Percentiles rank a stretch among this genome's conserved stretches.
Evolutionary conservation across 2,888 invertebrate species (phyloP).

Genomic region (Heliconius aoede): DNA sequence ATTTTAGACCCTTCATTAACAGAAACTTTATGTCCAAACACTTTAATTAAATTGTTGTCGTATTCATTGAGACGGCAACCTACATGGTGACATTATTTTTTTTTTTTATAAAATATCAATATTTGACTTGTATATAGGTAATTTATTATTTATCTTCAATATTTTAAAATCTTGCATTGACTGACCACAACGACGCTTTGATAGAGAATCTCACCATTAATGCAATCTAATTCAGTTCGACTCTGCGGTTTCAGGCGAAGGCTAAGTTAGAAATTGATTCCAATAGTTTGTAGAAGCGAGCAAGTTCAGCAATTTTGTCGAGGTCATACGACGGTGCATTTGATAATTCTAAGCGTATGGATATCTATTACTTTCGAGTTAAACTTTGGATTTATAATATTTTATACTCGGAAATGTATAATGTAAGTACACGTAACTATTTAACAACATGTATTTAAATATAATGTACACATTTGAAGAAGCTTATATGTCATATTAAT

Average conservation of each 20-base stretch:
- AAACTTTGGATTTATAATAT: background rate
- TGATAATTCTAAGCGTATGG: slow-evolving; percentile 40
- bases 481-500: background rate
- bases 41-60: background rate
- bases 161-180: slow-evolving; percentile 10
- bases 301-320: slow-evolving; percentile 50
- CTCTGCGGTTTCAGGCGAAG: slow-evolving; percentile 50
- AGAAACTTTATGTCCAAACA: slow-evolving; percentile 15
- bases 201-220: slow-evolving; percentile 51
- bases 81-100: background rate
- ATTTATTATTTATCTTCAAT: background rate
- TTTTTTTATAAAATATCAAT: background rate
- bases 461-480: background rate
- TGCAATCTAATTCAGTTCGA: slow-evolving; percentile 53
- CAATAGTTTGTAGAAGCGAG: slow-evolving; percentile 49
- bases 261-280: slow-evolving; percentile 55
- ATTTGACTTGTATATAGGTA: background rate
- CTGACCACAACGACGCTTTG: slow-evolving; percentile 36
- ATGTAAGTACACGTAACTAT: background rate
- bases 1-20: slow-evolving; percentile 34
- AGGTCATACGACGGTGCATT: slow-evolving; percentile 44
- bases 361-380: slow-evolving; percentile 19
- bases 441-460: background rate
- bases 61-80: background rate
- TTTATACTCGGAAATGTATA: background rate